Evolutionary conservation across 1,140 invertebrate species (phyloP), one percentile per base, ranked within the genome.

Genomic region (Drosophila gunungcola): DNA sequence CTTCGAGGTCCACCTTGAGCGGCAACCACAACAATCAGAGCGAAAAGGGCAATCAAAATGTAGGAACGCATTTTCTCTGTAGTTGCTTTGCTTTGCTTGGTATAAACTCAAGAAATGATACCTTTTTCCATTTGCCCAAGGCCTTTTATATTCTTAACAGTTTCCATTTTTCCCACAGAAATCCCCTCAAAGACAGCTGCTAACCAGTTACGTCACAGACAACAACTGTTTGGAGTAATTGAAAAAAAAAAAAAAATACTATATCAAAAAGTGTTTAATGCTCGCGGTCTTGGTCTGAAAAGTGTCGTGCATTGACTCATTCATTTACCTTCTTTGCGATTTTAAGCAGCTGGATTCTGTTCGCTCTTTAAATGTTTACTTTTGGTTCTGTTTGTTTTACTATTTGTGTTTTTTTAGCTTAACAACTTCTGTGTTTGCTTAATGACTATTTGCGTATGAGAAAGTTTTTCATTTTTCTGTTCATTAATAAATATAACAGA

Each of bases 11-110:
- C 58, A 11, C 45, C 51, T 16, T 63, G 38, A 4, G 57, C 45
- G 12, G 39, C 51, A 13, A 46, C 58, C 58, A 74, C 32, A 11
- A 58, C 45, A 13, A 74, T 9, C 49, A 74, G 12, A 10, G 51
- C 70, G n/a, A 75, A 45, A 13, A 75, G 13, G 10, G 36, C 45
- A 64, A 74, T 74, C 58, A 74, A 13, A 34, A 48, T 45, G 11
- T 16, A 27, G 58, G n/a, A 74, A 56, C 72, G 72, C 72, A 74
- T 64, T n/a, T 74, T 74, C 11, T 16, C n/a, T 42, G n/a, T 49
- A 5, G 25, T 39, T 13, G 27, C 11, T 63, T 29, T 42, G 32
- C 46, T 65, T 29, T 36, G 70, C 39, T 68, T 4, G 41, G 16
- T 5, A 25, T 4, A 27, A 52, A 64, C 69, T 42, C 25, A 36